Base-by-base conservation (phyloP, 2,113 vertebrate genomes). In the Neomonachus schauinslandi region DNA sequence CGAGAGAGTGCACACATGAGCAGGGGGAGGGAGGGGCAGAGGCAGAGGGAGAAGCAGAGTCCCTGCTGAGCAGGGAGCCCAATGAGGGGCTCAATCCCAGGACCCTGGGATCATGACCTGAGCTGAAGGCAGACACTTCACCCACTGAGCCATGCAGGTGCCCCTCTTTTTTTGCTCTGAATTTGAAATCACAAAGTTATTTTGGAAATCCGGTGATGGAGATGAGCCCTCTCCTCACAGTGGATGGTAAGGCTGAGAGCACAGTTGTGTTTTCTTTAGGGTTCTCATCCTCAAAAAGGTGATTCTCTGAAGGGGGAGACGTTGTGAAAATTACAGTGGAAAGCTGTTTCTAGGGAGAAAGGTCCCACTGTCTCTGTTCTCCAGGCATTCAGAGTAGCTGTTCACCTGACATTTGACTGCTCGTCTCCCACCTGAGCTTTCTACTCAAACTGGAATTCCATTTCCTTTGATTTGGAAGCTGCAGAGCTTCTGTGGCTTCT, bases 321-420 rank as follows among this genome's bases (percentile, higher is more conserved):
- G 4, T 46, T 2, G 24, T 36, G 55, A 16, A 18, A 22, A 13
- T 22, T 3, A 5, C 16, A 1, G 16, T 2, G 6, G 49, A 2
- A n/a, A 39, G 87, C 86, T 3, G 4, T 24, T 36, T 61, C 69
- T 4, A 0, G 4, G n/a, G 55, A 49, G 91, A 36, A 81, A 21
- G 46, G 63, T 4, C 14, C 82, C 69, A 0, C 31, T 11, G 4
- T 19, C 18, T 69, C 6, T 10, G 18, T 26, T 9, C 61, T 28
- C 15, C 2, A 4, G 61, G 72, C 67, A 0, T 11, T 28, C 46
- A 1, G 0, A 5, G 18, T 1, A 2, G 22, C 51, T 24, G 0
- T 14, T 7, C 61, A 3, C 36, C 5, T 24, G 21, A 24, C 12
- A 5, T 7, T 13, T 36, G 36, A 3, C 33, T 0, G 5, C 3